Conservation (phyloP, 2,797 vertebrate genomes). For the Hafferia zeledoni region DNA sequence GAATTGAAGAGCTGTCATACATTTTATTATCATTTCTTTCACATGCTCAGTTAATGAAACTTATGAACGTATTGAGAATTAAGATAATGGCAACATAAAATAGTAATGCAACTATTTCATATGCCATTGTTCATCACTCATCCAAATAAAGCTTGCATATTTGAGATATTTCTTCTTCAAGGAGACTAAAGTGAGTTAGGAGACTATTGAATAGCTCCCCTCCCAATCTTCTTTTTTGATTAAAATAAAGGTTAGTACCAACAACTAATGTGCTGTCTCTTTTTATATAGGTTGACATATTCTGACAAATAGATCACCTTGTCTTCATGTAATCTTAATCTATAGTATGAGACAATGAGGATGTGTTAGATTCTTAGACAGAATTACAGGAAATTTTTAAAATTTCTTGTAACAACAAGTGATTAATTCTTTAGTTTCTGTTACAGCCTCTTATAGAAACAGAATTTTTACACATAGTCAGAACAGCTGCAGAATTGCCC, state of each 20-base stretch:
- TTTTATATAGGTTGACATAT: fast-evolving
- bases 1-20: background rate
- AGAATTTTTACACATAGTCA: background rate
- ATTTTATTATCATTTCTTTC: background rate
- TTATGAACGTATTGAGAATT: constrained; percentile 25
- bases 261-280: background rate
- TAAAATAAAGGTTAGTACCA: background rate
- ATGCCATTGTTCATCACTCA: background rate
- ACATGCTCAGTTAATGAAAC: background rate
- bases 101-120: background rate
- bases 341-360: background rate
- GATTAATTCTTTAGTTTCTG: background rate
- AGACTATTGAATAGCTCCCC: background rate
- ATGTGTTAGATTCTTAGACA: background rate
- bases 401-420: background rate
- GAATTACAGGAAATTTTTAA: background rate
- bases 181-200: background rate
- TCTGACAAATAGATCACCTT: background rate
- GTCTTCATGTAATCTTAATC: background rate
- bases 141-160: background rate
- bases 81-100: constrained; percentile 24
- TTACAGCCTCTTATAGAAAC: background rate
- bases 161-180: constrained; percentile 10
- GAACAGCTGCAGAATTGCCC: background rate
- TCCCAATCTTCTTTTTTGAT: background rate